phyloP scores from a whole-genome alignment of 2,888 invertebrate species.

The Metallyticus violacea region DNA sequence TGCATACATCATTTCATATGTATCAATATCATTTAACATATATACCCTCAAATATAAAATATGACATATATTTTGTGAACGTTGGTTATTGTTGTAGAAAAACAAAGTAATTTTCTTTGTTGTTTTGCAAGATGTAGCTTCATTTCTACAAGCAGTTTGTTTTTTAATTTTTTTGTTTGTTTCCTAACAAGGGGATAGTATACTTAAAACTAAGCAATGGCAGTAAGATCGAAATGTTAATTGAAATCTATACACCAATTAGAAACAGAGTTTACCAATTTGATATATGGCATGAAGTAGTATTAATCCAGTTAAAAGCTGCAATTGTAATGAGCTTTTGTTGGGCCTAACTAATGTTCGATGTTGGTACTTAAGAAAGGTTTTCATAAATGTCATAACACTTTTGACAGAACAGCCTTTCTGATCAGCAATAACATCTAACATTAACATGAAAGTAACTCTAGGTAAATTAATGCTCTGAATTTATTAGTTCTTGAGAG shows the following conservation, averaged over 20 bases:
- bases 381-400: too few relatives aligned
- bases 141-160: conserved; percentile 9
- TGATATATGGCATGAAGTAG: background rate
- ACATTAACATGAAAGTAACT: conserved; percentile 1
- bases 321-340: background rate
- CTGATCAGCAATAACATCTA: conserved; percentile 30
- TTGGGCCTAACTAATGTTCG: conserved; percentile 2
- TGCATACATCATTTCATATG: conserved; percentile 29
- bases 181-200: conserved; percentile 1
- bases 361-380: too few relatives aligned
- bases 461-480: conserved; percentile 5
- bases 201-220: background rate
- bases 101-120: conserved; percentile 26
- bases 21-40: conserved; percentile 29
- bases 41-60: conserved; percentile 28
- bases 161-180: conserved; percentile 7
- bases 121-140: conserved; percentile 26
- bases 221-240: conserved; percentile 1
- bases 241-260: conserved; percentile 10
- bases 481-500: background rate
- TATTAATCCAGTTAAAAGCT: background rate
- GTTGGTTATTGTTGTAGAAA: conserved; percentile 34
- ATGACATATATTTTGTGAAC: conserved; percentile 33
- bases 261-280: background rate
- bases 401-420: conserved; percentile 23